Conservation (phyloP, 2,113 vertebrate genomes). For the Sakesphorus luctuosus region DNA sequence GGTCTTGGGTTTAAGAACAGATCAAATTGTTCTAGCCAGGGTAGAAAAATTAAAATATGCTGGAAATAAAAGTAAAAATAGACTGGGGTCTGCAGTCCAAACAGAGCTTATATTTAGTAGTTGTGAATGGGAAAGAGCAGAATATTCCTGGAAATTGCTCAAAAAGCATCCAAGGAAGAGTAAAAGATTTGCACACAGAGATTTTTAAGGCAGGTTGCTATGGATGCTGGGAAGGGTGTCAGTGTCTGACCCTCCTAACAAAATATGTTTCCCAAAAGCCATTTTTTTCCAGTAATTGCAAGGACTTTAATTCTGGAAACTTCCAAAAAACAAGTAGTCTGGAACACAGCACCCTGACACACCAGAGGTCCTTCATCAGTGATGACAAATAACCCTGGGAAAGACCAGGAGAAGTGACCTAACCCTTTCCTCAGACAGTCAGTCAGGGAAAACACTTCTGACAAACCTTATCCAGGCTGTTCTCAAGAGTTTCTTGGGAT, state of each 20-base stretch:
- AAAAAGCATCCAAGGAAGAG: slow-evolving; percentile 30
- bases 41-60: not conserved
- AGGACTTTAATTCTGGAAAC: not conserved
- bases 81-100: slow-evolving; percentile 16
- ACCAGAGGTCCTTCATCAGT: not conserved
- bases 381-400: not conserved
- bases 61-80: slow-evolving; percentile 61
- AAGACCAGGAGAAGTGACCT: not conserved
- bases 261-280: not conserved
- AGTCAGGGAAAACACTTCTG: not conserved
- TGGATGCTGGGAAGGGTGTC: not conserved
- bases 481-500: not conserved
- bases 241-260: not conserved
- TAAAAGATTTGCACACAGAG: slow-evolving; percentile 27
- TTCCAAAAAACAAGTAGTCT: not conserved
- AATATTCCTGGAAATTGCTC: slow-evolving; percentile 51
- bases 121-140: slow-evolving; percentile 47
- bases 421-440: not conserved
- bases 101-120: slow-evolving; percentile 61
- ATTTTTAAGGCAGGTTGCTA: slow-evolving; percentile 34
- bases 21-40: not conserved
- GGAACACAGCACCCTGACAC: not conserved
- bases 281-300: not conserved
- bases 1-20: slow-evolving; percentile 35
- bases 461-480: not conserved